phyloP scores from a whole-genome alignment of 2,888 invertebrate species.

The Pasiphila rectangulata region DNA sequence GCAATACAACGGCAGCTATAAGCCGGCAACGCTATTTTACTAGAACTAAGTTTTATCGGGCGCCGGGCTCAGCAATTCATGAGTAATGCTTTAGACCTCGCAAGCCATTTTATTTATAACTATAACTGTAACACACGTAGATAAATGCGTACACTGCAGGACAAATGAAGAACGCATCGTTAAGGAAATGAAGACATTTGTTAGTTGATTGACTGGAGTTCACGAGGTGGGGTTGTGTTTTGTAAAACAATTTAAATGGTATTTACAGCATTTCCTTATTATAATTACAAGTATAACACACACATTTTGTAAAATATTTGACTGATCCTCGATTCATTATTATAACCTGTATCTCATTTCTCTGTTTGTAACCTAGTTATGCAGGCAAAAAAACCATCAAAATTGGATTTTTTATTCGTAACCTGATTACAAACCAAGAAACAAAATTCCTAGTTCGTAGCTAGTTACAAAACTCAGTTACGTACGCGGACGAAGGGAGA shows the following conservation, averaged over 20 bases:
- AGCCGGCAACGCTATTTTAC: background rate
- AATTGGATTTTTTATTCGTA: no score
- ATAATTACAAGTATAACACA: no score
- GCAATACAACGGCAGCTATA: background rate
- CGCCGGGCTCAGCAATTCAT: slow-evolving; percentile 46
- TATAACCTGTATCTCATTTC: no score
- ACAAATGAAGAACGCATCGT: slow-evolving; percentile 37
- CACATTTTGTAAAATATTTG: no score
- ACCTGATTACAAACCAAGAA: no score
- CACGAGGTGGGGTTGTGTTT: background rate
- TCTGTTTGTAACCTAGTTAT: no score
- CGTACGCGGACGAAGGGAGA: no score
- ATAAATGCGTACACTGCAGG: slow-evolving; percentile 55
- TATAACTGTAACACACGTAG: slow-evolving; percentile 66
- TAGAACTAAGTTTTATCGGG: slow-evolving; percentile 29
- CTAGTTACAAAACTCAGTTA: no score
- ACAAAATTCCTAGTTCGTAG: no score
- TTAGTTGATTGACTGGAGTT: slow-evolving; percentile 33
- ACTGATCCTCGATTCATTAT: no score
- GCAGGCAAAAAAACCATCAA: no score
- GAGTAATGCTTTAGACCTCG: slow-evolving; percentile 57
- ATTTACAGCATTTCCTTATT: no score
- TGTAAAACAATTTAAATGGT: background rate
- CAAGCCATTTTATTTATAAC: slow-evolving; percentile 60
- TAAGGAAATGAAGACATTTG: slow-evolving; percentile 43